A percentile compares a stretch with the other conserved stretches of the same genome.
Conservation (phyloP, 2,797 vertebrate genomes). For the Novumbra hubbsi region DNA sequence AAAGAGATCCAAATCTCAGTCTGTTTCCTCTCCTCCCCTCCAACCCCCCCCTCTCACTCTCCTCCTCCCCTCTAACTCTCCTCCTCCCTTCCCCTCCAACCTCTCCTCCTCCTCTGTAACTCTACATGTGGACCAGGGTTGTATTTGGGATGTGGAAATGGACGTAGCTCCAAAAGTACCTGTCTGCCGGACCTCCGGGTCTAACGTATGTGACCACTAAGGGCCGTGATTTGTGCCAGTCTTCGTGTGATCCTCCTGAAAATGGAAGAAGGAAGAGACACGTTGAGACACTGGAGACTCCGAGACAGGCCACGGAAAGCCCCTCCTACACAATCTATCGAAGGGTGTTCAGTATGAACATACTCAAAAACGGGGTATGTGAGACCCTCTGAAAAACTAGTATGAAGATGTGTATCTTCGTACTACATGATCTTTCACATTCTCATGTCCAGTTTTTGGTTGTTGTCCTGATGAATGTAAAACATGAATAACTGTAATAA, state of each 20-base stretch:
- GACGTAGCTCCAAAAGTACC: constrained; percentile 69
- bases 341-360: too few relatives aligned
- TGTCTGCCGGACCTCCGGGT: constrained; percentile 93
- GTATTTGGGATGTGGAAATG: neutral
- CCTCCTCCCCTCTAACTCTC: neutral
- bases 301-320: too few relatives aligned
- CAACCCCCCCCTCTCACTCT: neutral
- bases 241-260: constrained; percentile 91
- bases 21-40: neutral
- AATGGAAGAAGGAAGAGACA: constrained; percentile 8
- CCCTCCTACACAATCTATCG: too few relatives aligned
- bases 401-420: too few relatives aligned
- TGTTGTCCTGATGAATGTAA: too few relatives aligned
- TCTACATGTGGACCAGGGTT: neutral
- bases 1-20: too few relatives aligned
- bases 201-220: constrained; percentile 91
- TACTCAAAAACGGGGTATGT: too few relatives aligned
- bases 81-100: neutral
- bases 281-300: neutral
- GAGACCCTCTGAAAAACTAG: too few relatives aligned
- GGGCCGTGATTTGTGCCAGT: constrained; percentile 91
- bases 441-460: too few relatives aligned
- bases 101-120: neutral
- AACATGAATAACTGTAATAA: too few relatives aligned
- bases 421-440: too few relatives aligned